Evolutionary conservation across 2,797 vertebrate genomes (phyloP), one percentile per base, ranked within the genome.

Genomic region (Notolepis coatsorum): DNA sequence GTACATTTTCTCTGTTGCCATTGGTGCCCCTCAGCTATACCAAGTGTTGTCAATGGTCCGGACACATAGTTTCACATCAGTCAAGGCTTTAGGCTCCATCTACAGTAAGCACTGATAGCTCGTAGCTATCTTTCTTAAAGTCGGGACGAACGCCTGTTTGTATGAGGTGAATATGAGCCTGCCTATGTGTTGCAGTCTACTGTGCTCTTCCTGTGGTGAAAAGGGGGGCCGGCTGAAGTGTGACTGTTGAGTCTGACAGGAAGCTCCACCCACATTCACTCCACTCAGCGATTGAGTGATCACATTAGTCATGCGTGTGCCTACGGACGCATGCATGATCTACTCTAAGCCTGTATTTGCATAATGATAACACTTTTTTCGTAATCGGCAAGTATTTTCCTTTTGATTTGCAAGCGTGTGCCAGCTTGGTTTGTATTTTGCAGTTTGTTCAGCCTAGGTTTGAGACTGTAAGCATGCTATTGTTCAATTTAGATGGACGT

Each of bases 231-330:
- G 12, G 5, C 2, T 13, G 12, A 13, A 25, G 4, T 3, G 15
- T 38, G 61, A 25, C 42, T 18, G 48, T 52, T 59, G 2, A 1
- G 35, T 65, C 17, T 31, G 31, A 80, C 78, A 77, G 87, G 83
- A 89, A 87, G 70, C 81, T 37, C 62, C 54, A 71, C 77, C 79
- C 61, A 20, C 41, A 25, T 7, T 7, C 6, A 13, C 7, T 5
- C 5, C 10, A 20, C 30, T 31, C 9, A n/a, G n/a, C n/a, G n/a
- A n/a, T n/a, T 35, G 33, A 10, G 33, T 35, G 33, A 13, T 37
- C 33, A 13, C 12, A n/a, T 37, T 10, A n/a, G 10, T n/a, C n/a
- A n/a, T n/a, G n/a, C n/a, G n/a, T 33, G 8, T 33, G 31, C 3
- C 31, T 33, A 33, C 31, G 13, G 2, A 12, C 13, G 31, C 10